Conservation (phyloP, 2,113 vertebrate species). For the Callopanchax toddi region DNA sequence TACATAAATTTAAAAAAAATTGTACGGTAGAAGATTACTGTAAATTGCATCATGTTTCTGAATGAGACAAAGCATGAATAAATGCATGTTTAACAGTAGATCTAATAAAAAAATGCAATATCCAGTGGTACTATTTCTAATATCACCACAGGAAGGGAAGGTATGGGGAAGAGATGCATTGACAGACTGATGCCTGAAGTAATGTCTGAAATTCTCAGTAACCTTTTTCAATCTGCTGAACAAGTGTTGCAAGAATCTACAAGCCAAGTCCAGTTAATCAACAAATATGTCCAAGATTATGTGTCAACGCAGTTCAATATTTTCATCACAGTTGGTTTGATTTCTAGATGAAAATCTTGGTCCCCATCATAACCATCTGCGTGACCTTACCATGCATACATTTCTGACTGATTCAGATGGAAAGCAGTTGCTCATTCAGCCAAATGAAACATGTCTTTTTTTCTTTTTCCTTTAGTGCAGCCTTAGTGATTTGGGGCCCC, state of each 20-base stretch:
- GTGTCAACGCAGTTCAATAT: not conserved
- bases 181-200: slow-evolving; percentile 11
- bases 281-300: not conserved
- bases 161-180: not conserved
- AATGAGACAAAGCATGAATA: slow-evolving; percentile 35
- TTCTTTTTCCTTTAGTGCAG: not conserved
- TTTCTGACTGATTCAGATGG: slow-evolving; percentile 30
- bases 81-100: slow-evolving; percentile 23
- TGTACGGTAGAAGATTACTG: slow-evolving; percentile 9
- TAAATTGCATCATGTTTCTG: slow-evolving; percentile 35
- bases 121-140: slow-evolving; percentile 26
- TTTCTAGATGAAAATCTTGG: slow-evolving; percentile 15
- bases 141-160: slow-evolving; percentile 31
- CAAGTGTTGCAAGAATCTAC: slow-evolving; percentile 13
- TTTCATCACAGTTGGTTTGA: not conserved
- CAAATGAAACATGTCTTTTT: slow-evolving; percentile 30
- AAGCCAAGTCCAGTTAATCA: slow-evolving; percentile 5
- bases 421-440: slow-evolving; percentile 18
- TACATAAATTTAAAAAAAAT: not conserved
- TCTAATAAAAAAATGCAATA: slow-evolving; percentile 30
- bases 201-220: slow-evolving; percentile 31
- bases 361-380: not conserved
- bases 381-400: slow-evolving; percentile 19
- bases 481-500: slow-evolving; percentile 37
- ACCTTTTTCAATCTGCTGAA: slow-evolving; percentile 19